phyloP scores from a whole-genome alignment of 2,888 invertebrate genomes.

The Lamproptera curius region DNA sequence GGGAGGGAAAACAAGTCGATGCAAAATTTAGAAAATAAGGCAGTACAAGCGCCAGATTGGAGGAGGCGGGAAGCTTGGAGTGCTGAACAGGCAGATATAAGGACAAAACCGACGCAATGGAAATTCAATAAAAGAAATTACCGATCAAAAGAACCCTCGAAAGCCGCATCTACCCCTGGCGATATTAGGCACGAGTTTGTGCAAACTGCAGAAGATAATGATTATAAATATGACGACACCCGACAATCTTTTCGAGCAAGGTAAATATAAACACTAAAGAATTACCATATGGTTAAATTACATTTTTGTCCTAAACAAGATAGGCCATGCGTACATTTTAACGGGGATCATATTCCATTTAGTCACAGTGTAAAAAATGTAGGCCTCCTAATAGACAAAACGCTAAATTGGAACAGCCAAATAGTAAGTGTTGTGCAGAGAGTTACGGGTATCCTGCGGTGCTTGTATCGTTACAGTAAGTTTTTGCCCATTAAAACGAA shows the following conservation, averaged over 20 bases:
- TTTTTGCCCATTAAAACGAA: no score
- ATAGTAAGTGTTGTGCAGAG: no score
- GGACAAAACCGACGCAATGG: slow-evolving; percentile 84
- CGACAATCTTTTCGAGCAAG: slow-evolving; percentile 63
- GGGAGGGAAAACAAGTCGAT: slow-evolving; percentile 86
- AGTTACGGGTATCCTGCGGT: no score
- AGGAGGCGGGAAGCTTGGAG: slow-evolving; percentile 92
- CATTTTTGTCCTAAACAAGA: no score
- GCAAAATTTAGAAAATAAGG: slow-evolving; percentile 85
- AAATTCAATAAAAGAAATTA: slow-evolving; percentile 84
- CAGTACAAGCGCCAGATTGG: slow-evolving; percentile 87
- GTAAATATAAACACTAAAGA: no score
- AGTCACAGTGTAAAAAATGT: no score
- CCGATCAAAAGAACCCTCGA: slow-evolving; percentile 70
- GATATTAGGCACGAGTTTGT: slow-evolving; percentile 70
- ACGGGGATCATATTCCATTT: no score
- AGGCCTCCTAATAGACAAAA: no score
- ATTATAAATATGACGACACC: slow-evolving; percentile 65
- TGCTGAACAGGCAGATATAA: slow-evolving; percentile 83
- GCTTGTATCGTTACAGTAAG: no score
- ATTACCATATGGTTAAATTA: no score
- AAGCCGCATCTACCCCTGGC: slow-evolving; percentile 68
- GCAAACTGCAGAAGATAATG: slow-evolving; percentile 66
- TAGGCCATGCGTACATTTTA: no score
- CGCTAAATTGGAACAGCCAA: no score